phyloP scores from a whole-genome alignment of 2,113 vertebrate species.

The Pedetes capensis region DNA sequence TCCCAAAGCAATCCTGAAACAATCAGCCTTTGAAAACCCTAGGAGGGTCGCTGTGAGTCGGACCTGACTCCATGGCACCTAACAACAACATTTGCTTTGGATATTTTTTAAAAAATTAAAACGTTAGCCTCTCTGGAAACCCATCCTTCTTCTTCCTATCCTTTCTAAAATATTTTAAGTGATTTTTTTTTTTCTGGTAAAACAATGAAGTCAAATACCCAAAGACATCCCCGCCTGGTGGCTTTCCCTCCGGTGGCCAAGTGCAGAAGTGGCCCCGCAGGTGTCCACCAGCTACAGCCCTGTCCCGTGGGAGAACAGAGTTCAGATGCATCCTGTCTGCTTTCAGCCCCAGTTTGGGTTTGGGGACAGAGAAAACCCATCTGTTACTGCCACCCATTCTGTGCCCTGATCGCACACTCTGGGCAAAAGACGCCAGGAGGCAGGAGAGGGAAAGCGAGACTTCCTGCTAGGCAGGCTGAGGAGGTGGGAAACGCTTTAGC shows the following conservation, averaged over 20 bases:
- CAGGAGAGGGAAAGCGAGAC: neutral
- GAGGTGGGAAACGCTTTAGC: neutral
- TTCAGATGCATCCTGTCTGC: rapidly evolving
- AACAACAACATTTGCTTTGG: no score
- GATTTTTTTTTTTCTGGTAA: neutral
- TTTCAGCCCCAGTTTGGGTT: neutral
- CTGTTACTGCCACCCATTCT: rapidly evolving
- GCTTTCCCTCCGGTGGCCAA: neutral
- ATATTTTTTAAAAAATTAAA: neutral
- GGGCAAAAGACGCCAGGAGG: rapidly evolving
- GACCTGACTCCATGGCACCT: no score
- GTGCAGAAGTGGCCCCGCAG: rapidly evolving
- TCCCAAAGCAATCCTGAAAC: no score
- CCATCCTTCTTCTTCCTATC: neutral
- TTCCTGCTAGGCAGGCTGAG: neutral
- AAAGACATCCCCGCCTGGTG: neutral
- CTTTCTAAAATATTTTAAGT: neutral
- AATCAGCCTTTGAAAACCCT: no score
- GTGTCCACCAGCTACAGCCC: rapidly evolving
- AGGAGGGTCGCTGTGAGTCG: neutral
- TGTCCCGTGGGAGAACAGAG: no score
- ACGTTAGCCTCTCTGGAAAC: neutral
- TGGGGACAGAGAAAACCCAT: neutral
- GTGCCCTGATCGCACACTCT: rapidly evolving
- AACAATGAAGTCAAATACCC: neutral